Evolutionary conservation across 2,113 vertebrate species (phyloP).

Genomic region (Periophthalmus modestus): DNA sequence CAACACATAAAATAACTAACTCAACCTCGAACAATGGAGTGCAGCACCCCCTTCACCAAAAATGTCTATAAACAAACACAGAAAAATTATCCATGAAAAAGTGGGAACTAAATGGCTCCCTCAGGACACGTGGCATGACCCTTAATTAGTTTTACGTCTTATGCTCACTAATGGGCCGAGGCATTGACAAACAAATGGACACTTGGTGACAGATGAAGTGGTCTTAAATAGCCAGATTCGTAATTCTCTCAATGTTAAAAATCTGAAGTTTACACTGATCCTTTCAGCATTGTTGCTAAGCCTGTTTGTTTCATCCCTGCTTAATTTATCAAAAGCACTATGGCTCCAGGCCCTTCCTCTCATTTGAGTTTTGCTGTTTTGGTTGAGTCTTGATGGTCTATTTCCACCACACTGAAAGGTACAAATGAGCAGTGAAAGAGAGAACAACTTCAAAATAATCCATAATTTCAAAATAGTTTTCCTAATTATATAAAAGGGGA

Average conservation of each 20-base stretch:
- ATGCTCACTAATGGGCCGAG: conserved; percentile 40
- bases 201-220: conserved; percentile 11
- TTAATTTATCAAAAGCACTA: conserved; percentile 67
- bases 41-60: not conserved
- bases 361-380: conserved; percentile 64
- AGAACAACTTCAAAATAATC: conserved; percentile 26
- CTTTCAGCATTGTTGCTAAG: conserved; percentile 72
- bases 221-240: conserved; percentile 45
- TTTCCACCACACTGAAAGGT: conserved; percentile 84
- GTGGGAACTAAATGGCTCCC: conserved; percentile 31
- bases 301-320: conserved; percentile 74
- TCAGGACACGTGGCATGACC: conserved; percentile 16
- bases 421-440: conserved; percentile 70
- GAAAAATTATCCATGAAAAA: not conserved
- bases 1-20: not conserved
- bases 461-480: conserved; percentile 30
- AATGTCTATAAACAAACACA: not conserved
- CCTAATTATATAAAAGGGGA: conserved; percentile 41
- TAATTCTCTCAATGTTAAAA: conserved; percentile 32
- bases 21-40: not conserved
- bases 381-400: conserved; percentile 90
- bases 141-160: conserved; percentile 33
- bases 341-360: conserved; percentile 78
- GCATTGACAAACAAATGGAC: conserved; percentile 50
- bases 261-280: conserved; percentile 39